Percentiles rank a stretch among this genome's conserved stretches.
These are phyloP conservation scores for Athalia circularis DNA, from an alignment of 2,888 invertebrate genomes.

Conservation along the genomic window DNA sequence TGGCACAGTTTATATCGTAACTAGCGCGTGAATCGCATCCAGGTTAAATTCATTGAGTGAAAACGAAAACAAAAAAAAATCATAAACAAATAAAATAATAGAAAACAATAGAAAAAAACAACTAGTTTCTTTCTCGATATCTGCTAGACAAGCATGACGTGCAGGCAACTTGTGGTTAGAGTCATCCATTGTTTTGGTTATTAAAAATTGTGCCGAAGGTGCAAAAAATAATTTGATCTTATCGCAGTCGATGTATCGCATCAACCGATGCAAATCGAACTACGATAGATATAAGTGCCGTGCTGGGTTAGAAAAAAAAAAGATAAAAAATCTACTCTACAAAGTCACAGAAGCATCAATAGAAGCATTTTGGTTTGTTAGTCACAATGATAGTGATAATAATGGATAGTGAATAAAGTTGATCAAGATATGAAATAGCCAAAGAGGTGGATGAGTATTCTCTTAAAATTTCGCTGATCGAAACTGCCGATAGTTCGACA, in stretches of 20 bases:
- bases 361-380: conserved; percentile 41
- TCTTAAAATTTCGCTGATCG: conserved; percentile 8
- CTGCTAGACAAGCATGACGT: conserved; percentile 5
- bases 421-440: conserved; percentile 31
- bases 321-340: conserved; percentile 22
- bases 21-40: conserved; percentile 33
- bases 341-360: conserved; percentile 44
- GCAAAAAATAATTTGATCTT: background rate
- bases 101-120: background rate
- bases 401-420: conserved; percentile 6
- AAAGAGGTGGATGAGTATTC: conserved; percentile 11
- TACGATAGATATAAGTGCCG: conserved; percentile 5
- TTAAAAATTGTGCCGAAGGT: background rate
- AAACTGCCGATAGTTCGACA: background rate
- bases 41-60: conserved; percentile 26
- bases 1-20: conserved; percentile 34
- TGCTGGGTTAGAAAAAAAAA: conserved; percentile 1
- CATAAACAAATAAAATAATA: background rate
- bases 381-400: conserved; percentile 34
- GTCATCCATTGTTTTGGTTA: background rate
- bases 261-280: conserved; percentile 22
- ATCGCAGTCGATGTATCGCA: background rate
- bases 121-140: background rate
- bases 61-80: conserved; percentile 15
- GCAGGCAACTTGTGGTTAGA: conserved; percentile 1